Base-by-base conservation (phyloP, 2,113 vertebrate genomes). In the Cyanocitta stelleri region DNA sequence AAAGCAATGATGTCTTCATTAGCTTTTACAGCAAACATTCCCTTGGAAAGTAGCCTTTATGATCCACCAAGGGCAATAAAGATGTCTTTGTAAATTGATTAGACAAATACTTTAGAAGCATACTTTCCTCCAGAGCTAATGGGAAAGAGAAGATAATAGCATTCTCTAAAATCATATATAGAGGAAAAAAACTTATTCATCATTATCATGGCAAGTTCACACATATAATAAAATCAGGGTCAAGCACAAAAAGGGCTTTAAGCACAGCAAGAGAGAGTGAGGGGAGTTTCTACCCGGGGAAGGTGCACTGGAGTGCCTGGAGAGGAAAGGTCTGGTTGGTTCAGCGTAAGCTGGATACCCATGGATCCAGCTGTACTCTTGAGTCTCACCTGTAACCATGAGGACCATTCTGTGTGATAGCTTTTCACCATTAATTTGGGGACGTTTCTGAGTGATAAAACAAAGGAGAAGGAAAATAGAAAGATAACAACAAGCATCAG, bases 1-100 rank as follows among this genome's bases (percentile, higher is more conserved):
- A 86, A 94, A 95, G 87, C 94, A 93, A 94, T 85, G 90, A 96
- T 85, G 75, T 93, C 96, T 94, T 96, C 87, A 95, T 97, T 95
- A 96, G 88, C 55, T 95, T 89, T 94, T 85, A 90, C 89, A 80
- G 91, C 87, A 97, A 93, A 94, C 87, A 85, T 79, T 48, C 74
- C 81, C 87, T 58, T 73, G 54, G 84, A 96, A 94, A 91, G 33
- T 46, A 92, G 92, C 64, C 83, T 89, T 83, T 91, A 93, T 48
- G 68, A 87, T 73, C 66, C 84, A 89, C 77, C 64, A 91, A 85
- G 58, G 94, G 74, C 86, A 96, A 95, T 88, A 94, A 96, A 96
- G 87, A 92, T 39, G 82, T 79, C 94, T 95, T 81, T 55, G 77
- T 74, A 93, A 95, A 95, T 78, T 97, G 87, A 96, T 96, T 89